These are phyloP conservation scores for Caenorhabditis virilis DNA, from an alignment of 2,888 invertebrate genomes.

Conservation along the genomic window DNA sequence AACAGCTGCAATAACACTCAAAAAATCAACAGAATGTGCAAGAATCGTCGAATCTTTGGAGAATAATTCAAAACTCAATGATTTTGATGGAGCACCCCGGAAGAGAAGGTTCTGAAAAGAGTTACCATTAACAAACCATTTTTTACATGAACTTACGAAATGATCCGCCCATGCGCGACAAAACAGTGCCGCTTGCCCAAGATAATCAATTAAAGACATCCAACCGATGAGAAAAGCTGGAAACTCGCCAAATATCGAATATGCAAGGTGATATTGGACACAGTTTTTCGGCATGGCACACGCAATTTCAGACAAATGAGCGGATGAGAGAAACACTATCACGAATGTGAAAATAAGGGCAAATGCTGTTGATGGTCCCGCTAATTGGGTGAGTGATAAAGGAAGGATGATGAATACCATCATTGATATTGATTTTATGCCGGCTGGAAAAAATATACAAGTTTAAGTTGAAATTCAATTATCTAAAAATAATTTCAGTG, in stretches of 20 bases:
- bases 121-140: not conserved
- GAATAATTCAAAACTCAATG: constrained; percentile 18
- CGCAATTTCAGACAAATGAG: constrained; percentile 40
- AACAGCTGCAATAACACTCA: constrained; percentile 29
- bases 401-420: constrained; percentile 42
- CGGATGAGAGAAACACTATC: constrained; percentile 35
- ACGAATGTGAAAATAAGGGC: constrained; percentile 46
- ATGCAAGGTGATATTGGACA: constrained; percentile 46
- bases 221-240: constrained; percentile 46
- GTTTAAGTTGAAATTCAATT: too few species aligned
- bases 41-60: constrained; percentile 22
- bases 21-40: constrained; percentile 28
- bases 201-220: constrained; percentile 35
- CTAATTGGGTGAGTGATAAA: constrained; percentile 21
- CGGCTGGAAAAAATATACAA: too few species aligned
- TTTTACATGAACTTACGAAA: constrained; percentile 39
- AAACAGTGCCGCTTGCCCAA: constrained; percentile 33
- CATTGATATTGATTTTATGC: constrained; percentile 31
- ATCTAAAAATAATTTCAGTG: not conserved
- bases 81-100: constrained; percentile 36
- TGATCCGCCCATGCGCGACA: constrained; percentile 44
- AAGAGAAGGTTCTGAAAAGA: constrained; percentile 39
- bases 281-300: constrained; percentile 51
- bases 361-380: constrained; percentile 50
- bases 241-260: constrained; percentile 41